Percentiles rank a stretch among this genome's conserved stretches.
phyloP scores from a whole-genome alignment of 2,113 vertebrate genomes.

The Poeciliopsis occidentalis region DNA sequence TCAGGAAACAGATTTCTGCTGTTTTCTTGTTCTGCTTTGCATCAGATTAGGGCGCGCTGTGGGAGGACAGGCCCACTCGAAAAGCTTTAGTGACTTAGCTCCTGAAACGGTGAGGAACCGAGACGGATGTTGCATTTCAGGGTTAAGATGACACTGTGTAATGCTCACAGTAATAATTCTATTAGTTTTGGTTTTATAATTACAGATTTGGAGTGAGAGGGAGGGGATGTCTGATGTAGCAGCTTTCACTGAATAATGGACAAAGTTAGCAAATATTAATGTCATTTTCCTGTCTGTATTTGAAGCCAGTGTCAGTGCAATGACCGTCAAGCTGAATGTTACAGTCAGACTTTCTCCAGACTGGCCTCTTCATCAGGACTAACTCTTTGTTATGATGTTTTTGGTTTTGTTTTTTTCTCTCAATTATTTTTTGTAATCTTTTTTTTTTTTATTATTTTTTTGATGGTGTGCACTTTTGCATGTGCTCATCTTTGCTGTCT shows the following conservation, averaged over 20 bases:
- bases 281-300: neutral
- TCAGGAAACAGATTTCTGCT: slow-evolving; percentile 11
- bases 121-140: slow-evolving; percentile 21
- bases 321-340: slow-evolving; percentile 15
- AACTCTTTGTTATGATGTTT: slow-evolving; percentile 37
- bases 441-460: neutral
- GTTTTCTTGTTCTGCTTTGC: slow-evolving; percentile 32
- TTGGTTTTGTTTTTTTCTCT: slow-evolving; percentile 4
- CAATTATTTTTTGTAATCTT: neutral
- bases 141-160: slow-evolving; percentile 7
- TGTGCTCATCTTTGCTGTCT: slow-evolving; percentile 65
- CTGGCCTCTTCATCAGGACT: slow-evolving; percentile 31
- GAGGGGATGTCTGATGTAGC: slow-evolving; percentile 40
- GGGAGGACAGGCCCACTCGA: slow-evolving; percentile 1
- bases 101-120: slow-evolving; percentile 1
- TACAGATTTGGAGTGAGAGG: slow-evolving; percentile 6
- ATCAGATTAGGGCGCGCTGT: neutral
- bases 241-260: slow-evolving; percentile 9
- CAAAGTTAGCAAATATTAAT: neutral
- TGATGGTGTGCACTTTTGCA: slow-evolving; percentile 65
- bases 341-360: slow-evolving; percentile 4
- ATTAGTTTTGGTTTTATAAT: slow-evolving; percentile 8
- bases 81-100: slow-evolving; percentile 24
- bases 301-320: neutral
- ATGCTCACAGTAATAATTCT: neutral